A percentile compares a stretch with the other conserved stretches of the same genome.
Conservation (phyloP, 2,888 invertebrate species). For the Deilephila porcellus region DNA sequence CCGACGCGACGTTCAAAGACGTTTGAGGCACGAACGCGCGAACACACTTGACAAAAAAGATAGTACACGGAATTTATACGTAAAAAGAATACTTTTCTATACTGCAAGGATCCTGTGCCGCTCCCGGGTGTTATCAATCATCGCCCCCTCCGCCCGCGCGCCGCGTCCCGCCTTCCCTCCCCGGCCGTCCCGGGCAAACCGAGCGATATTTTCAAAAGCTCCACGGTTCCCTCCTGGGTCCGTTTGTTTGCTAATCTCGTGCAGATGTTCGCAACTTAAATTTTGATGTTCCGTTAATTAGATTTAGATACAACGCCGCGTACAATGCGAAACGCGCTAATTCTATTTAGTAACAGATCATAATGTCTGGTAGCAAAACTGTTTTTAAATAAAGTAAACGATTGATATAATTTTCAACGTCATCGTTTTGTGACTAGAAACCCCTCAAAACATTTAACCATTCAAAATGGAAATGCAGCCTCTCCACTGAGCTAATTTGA, state of each 20-base stretch:
- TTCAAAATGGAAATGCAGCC: background rate
- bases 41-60: background rate
- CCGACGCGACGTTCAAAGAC: no score
- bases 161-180: slow-evolving; percentile 25
- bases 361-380: background rate
- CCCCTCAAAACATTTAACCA: background rate
- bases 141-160: slow-evolving; percentile 39
- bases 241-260: slow-evolving; percentile 46
- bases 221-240: slow-evolving; percentile 33
- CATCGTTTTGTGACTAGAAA: no score
- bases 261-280: slow-evolving; percentile 50
- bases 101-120: slow-evolving; percentile 17
- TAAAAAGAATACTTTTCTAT: slow-evolving; percentile 10
- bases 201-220: slow-evolving; percentile 29
- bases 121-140: slow-evolving; percentile 55
- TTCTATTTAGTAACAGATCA: background rate
- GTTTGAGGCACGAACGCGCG: no score
- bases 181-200: slow-evolving; percentile 21
- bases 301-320: slow-evolving; percentile 43
- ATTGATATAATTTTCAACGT: no score
- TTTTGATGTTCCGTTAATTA: slow-evolving; percentile 49
- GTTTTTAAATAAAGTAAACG: background rate
- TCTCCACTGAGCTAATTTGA: background rate
- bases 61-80: background rate
- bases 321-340: background rate